A percentile compares a stretch with the other conserved stretches of the same genome.
Conservation (phyloP, 2,888 invertebrate genomes). For the Uloborus plumipes region DNA sequence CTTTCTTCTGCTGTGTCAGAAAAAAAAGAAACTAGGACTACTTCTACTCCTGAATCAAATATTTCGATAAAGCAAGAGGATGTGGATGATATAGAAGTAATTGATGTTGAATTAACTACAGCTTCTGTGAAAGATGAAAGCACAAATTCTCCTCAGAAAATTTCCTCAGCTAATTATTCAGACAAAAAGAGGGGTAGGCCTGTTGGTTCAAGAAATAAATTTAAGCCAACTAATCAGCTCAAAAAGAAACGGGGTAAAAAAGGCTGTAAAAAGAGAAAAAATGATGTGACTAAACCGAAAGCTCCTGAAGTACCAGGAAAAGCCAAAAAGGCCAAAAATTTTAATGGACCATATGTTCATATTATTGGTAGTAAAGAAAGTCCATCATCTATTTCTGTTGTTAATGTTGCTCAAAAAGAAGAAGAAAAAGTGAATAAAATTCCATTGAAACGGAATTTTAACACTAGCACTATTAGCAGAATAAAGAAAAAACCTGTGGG, state of each 20-base stretch:
- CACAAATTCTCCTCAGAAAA: slow-evolving; percentile 9
- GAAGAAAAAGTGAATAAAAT: slow-evolving; percentile 62
- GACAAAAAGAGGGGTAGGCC: slow-evolving; percentile 50
- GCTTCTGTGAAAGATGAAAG: neutral
- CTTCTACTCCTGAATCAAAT: slow-evolving; percentile 17
- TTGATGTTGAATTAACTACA: neutral
- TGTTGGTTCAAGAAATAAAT: slow-evolving; percentile 48
- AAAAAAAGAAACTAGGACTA: slow-evolving; percentile 25
- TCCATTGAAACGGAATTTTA: slow-evolving; percentile 27
- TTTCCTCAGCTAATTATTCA: neutral
- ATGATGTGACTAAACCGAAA: slow-evolving; percentile 25
- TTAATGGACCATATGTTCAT: slow-evolving; percentile 62
- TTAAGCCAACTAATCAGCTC: neutral
- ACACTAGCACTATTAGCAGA: slow-evolving; percentile 27
- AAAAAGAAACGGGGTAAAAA: slow-evolving; percentile 37
- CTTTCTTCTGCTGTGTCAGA: slow-evolving; percentile 40
- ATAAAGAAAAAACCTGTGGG: slow-evolving; percentile 57
- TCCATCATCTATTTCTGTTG: slow-evolving; percentile 59
- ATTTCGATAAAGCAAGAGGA: slow-evolving; percentile 30
- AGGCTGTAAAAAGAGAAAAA: slow-evolving; percentile 45
- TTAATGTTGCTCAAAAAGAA: slow-evolving; percentile 63
- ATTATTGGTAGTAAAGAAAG: slow-evolving; percentile 58
- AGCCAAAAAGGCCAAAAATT: slow-evolving; percentile 47
- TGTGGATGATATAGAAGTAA: neutral
- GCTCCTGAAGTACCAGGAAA: slow-evolving; percentile 30